phyloP scores from a whole-genome alignment of 1,140 invertebrate species.

The Ips nitidus region DNA sequence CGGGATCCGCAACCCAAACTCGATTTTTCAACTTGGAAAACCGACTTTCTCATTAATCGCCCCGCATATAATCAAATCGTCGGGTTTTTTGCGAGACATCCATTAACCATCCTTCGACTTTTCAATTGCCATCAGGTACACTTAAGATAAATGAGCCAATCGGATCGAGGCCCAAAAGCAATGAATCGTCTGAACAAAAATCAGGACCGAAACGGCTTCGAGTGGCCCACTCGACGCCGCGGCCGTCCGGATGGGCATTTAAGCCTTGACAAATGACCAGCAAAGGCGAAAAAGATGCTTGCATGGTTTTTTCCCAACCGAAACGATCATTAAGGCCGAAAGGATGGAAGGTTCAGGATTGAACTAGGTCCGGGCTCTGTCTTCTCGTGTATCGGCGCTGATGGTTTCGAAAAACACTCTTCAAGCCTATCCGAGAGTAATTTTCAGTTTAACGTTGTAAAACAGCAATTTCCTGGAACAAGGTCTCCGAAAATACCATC shows the following conservation, averaged over 20 bases:
- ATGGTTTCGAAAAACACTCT: conserved; percentile 6
- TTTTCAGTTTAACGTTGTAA: conserved; percentile 22
- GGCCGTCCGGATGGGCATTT: conserved; percentile 21
- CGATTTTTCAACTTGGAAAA: too few species aligned
- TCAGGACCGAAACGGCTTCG: conserved; percentile 22
- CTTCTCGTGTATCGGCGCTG: not conserved
- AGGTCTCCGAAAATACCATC: conserved; percentile 17
- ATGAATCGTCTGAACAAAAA: conserved; percentile 28
- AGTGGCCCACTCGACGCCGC: conserved; percentile 26
- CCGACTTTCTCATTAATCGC: not conserved
- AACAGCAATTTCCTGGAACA: conserved; percentile 21
- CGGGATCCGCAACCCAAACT: too few species aligned
- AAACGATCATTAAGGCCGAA: conserved; percentile 9
- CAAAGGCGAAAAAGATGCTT: conserved; percentile 11
- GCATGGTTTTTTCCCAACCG: not conserved
- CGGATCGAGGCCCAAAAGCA: conserved; percentile 19
- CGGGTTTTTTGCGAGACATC: not conserved
- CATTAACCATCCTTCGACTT: conserved; percentile 1
- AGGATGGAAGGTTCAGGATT: not conserved
- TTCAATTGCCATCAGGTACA: not conserved
- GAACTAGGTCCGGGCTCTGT: not conserved
- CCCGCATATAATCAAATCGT: not conserved
- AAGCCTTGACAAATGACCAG: conserved; percentile 26
- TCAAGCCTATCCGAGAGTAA: conserved; percentile 4
- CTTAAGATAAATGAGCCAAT: conserved; percentile 16